Conservation (phyloP, 2,888 invertebrate genomes). For the Idaea straminata region DNA sequence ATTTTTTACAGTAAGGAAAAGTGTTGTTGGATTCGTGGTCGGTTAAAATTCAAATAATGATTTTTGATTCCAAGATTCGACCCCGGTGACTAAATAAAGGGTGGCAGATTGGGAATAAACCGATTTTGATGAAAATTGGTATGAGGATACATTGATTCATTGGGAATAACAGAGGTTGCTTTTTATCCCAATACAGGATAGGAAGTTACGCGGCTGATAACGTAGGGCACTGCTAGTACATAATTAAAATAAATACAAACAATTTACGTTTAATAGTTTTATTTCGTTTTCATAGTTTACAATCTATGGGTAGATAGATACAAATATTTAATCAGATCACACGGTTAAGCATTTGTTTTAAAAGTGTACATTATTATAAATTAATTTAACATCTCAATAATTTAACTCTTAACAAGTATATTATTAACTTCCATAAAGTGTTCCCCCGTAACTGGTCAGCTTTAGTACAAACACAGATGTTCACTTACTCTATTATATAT, state of each 20-base stretch:
- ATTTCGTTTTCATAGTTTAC: constrained; percentile 76
- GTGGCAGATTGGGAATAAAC: too few relatives aligned
- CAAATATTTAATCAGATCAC: constrained; percentile 75
- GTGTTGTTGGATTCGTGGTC: too few relatives aligned
- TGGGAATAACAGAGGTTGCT: too few relatives aligned
- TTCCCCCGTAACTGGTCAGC: constrained; percentile 66
- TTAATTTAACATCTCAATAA: constrained; percentile 75
- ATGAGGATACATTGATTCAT: too few relatives aligned
- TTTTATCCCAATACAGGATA: background rate
- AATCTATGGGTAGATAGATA: constrained; percentile 75
- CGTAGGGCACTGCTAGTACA: background rate
- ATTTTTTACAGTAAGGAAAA: too few relatives aligned
- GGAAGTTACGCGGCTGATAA: background rate
- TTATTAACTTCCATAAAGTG: constrained; percentile 64
- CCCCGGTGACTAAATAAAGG: too few relatives aligned
- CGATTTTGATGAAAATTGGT: too few relatives aligned
- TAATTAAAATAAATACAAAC: constrained; percentile 58
- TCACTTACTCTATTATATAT: constrained; percentile 34
- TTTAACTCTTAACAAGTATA: constrained; percentile 68
- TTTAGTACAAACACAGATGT: constrained; percentile 60
- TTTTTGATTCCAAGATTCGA: too few relatives aligned
- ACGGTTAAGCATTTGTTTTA: constrained; percentile 71
- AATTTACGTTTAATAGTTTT: constrained; percentile 70
- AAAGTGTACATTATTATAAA: constrained; percentile 72
- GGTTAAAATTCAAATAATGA: too few relatives aligned